phyloP scores from a whole-genome alignment of 2,797 vertebrate genomes.

The Picus viridis region DNA sequence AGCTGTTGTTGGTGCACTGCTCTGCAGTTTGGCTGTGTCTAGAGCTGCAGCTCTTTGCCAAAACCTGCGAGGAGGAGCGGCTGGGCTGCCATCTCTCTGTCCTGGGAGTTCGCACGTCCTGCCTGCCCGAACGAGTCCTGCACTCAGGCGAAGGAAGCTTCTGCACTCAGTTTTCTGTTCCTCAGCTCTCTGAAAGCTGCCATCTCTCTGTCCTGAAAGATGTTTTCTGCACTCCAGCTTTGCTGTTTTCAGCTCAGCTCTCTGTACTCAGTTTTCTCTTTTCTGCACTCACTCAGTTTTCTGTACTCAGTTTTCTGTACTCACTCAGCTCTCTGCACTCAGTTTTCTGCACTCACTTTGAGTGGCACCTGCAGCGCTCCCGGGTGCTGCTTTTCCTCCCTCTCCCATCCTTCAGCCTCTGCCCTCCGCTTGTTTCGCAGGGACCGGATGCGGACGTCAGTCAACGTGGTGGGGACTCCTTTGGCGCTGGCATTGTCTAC shows the following conservation, averaged over 20 bases:
- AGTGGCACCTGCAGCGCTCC: background rate
- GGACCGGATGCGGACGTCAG: conserved; percentile 98
- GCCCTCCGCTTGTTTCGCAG: conserved; percentile 75
- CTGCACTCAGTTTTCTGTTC: too few species aligned
- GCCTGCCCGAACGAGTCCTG: background rate
- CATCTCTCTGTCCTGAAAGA: background rate
- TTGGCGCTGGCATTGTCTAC: conserved; percentile 97
- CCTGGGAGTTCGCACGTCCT: background rate
- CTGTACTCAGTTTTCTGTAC: too few species aligned
- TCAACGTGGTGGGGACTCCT: conserved; percentile 99
- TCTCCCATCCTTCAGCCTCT: background rate
- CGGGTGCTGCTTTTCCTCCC: background rate
- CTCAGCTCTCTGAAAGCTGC: background rate
- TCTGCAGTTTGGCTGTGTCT: background rate
- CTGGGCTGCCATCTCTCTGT: too few species aligned
- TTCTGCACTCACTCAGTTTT: background rate
- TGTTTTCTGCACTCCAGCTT: background rate
- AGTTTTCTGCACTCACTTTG: background rate
- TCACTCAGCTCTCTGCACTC: too few species aligned
- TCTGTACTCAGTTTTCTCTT: background rate
- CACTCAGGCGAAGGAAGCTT: background rate
- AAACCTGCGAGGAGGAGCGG: background rate
- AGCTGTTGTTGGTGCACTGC: background rate
- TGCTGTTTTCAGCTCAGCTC: too few species aligned
- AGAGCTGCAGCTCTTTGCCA: background rate